A percentile compares a stretch with the other conserved stretches of the same genome.
phyloP scores from a whole-genome alignment of 2,113 vertebrate species.

The Mormyrus iriodes region DNA sequence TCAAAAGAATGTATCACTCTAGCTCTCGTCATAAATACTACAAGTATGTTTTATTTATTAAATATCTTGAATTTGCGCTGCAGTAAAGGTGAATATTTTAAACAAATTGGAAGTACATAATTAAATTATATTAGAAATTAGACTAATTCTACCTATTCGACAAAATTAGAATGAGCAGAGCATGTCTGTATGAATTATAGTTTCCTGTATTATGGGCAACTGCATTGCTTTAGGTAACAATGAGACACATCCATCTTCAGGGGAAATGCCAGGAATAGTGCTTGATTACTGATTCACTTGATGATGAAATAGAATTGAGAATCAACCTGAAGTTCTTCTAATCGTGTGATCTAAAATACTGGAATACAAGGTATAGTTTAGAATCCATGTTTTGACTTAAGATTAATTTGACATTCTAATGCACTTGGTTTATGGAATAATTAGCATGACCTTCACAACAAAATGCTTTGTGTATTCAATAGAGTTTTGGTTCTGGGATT shows the following conservation, averaged over 20 bases:
- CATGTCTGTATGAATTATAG: background rate
- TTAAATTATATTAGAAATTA: background rate
- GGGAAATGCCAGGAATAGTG: background rate
- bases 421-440: constrained; percentile 10
- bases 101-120: background rate
- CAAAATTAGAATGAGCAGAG: background rate
- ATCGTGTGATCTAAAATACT: background rate
- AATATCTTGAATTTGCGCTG: background rate
- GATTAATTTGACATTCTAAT: constrained; percentile 6
- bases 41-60: background rate
- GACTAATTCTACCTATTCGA: background rate
- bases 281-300: constrained; percentile 2
- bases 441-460: constrained; percentile 16
- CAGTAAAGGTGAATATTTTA: background rate
- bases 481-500: background rate
- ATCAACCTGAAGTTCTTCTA: background rate
- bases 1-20: background rate
- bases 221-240: background rate
- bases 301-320: background rate
- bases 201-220: background rate
- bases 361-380: background rate
- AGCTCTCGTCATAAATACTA: background rate
- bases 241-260: background rate
- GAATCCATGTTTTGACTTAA: background rate
- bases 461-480: background rate